Percentiles rank a stretch among this genome's conserved stretches.
Evolutionary conservation across 1,140 invertebrate species (phyloP).

Genomic region (Drosophila setifemur): DNA sequence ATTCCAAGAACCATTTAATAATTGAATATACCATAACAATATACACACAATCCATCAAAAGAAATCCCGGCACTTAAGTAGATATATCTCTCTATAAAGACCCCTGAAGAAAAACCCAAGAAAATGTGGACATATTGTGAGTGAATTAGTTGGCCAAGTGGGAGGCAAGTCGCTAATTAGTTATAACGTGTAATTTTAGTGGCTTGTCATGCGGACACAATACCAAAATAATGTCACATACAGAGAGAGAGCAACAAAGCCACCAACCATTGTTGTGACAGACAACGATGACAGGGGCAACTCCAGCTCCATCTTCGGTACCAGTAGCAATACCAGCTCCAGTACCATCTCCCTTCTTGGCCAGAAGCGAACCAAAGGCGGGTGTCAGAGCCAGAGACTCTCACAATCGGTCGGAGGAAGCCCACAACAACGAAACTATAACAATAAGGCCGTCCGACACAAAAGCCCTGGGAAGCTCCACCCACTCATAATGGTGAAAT

Average conservation of each 20-base stretch:
- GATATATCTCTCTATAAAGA: too few relatives aligned
- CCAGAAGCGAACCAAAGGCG: constrained; percentile 25
- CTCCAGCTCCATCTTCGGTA: too few relatives aligned
- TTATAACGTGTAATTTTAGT: constrained; percentile 74
- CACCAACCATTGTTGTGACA: constrained; percentile 46
- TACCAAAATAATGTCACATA: constrained; percentile 37
- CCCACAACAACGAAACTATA: constrained; percentile 61
- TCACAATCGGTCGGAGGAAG: constrained; percentile 23
- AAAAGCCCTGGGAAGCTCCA: constrained; percentile 37
- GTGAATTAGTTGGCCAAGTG: constrained; percentile 47
- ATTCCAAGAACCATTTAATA: too few relatives aligned
- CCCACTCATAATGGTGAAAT: constrained; percentile 76
- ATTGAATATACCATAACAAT: too few relatives aligned
- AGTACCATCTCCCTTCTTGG: constrained; percentile 14
- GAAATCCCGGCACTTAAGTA: too few relatives aligned
- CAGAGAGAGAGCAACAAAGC: constrained; percentile 25
- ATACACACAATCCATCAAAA: too few relatives aligned
- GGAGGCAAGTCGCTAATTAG: constrained; percentile 63
- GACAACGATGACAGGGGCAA: constrained; percentile 54
- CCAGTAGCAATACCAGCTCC: too few relatives aligned
- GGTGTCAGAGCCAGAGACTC: constrained; percentile 46
- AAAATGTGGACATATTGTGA: constrained; percentile 49
- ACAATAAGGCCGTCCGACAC: constrained; percentile 57
- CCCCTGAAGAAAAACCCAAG: constrained; percentile 6
- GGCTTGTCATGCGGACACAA: constrained; percentile 42